Percentiles rank a stretch among this genome's conserved stretches.
phyloP scores from a whole-genome alignment of 2,888 invertebrate species.

The Drosophila nr. perissopoda region DNA sequence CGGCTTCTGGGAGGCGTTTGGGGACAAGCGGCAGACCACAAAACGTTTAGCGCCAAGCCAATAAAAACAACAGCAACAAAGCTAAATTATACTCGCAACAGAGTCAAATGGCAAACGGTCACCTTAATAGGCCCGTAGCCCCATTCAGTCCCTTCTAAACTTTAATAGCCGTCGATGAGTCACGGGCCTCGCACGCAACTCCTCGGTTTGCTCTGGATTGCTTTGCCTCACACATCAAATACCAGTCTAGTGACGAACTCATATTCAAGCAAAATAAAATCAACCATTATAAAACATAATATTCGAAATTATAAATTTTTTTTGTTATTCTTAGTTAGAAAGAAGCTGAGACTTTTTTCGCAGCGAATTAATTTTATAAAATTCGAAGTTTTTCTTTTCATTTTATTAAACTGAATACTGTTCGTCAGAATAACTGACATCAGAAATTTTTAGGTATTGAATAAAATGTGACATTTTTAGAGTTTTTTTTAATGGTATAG shows the following conservation, averaged over 20 bases:
- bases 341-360: no score
- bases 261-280: neutral
- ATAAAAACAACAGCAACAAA: constrained; percentile 22
- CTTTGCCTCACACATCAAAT: constrained; percentile 1
- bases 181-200: constrained; percentile 9
- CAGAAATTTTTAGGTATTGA: neutral
- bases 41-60: constrained; percentile 62
- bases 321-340: neutral
- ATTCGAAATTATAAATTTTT: neutral
- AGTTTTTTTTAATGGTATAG: neutral
- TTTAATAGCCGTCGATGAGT: constrained; percentile 30
- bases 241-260: neutral
- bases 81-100: constrained; percentile 54
- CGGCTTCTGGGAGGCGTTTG: constrained; percentile 13
- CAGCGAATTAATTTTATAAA: neutral
- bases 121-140: constrained; percentile 29
- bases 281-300: neutral
- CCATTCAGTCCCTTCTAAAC: neutral
- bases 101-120: constrained; percentile 51
- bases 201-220: constrained; percentile 13
- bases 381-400: neutral
- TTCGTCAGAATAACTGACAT: neutral
- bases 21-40: constrained; percentile 51
- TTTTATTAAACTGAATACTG: neutral
- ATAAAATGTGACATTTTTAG: neutral